Evolutionary conservation across 2,888 invertebrate genomes (phyloP), one percentile per base, ranked within the genome.

Genomic region (Leptinotarsa peninsularis): DNA sequence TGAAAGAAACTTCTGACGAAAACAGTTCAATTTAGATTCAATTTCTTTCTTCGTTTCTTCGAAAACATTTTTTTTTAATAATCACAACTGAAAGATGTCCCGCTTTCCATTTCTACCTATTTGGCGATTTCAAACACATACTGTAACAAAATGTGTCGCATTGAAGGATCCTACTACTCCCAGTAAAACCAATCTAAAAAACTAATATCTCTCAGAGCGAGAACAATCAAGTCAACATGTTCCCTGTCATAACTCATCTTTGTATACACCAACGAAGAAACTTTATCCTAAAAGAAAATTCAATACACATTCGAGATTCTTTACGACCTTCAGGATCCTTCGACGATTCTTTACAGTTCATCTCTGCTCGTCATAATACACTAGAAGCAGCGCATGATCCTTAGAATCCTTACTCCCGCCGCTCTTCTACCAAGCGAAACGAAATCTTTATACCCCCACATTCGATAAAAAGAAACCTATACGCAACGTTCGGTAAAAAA

Each of bases 301-400:
- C 43, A 63, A 33, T 27, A 68, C 50, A 68, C 50, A 54, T 68
- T 54, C 68, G n/a, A 33, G 23, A 49, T 52, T 23, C 56, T 56
- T 15, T 33, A 54, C 56, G 56, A 56, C 23, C 56, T 50, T 27
- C 18, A 68, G 14, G 67, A 49, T 17, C 23, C 17, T 69, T 21
- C 14, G 43, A 21, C 54, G 69, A 43, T 69, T 43, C 49, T 80
- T 82, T 78, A 79, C 77, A 77, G 78, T 78, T 72, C 80, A 79
- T 82, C 80, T 81, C 81, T 79, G 76, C 78, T 78, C 75, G 75
- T 81, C 78, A 78, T 76, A 79, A 81, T 81, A 80, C 82, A 83
- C 82, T 83, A 79, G 84, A 83, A 84, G 67, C 69, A 82, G 86
- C 87, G 86, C 86, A 88, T 87, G 87, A 86, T 77, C 73, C 43